Percentiles rank a stretch among this genome's conserved stretches.
Conservation (phyloP, 2,797 vertebrate genomes). For the Pristis pectinata region DNA sequence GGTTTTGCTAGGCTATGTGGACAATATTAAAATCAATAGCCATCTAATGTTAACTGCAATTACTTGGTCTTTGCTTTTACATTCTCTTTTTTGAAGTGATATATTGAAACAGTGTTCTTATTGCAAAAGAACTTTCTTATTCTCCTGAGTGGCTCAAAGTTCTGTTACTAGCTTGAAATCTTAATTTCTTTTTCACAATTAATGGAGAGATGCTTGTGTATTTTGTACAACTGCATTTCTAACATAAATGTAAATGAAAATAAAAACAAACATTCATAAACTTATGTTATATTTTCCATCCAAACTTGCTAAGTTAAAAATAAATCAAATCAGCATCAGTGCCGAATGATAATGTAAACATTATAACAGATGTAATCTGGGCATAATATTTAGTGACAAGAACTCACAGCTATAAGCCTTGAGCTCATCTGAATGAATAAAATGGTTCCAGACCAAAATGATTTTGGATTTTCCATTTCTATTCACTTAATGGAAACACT, state of each 20-base stretch:
- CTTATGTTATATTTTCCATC: too few species aligned
- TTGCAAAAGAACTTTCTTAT: neutral
- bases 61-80: neutral
- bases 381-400: constrained; percentile 29
- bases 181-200: neutral
- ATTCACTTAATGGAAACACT: constrained; percentile 35
- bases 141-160: neutral
- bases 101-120: neutral
- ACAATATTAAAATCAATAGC: neutral
- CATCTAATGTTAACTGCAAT: too few species aligned
- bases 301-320: neutral
- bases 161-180: neutral
- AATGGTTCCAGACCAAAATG: constrained; percentile 29
- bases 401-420: constrained; percentile 30
- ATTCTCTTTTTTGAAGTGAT: neutral
- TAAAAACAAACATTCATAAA: neutral
- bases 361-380: neutral
- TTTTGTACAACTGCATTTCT: neutral
- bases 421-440: constrained; percentile 9
- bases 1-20: constrained; percentile 1
- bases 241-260: neutral
- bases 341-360: neutral
- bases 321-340: neutral
- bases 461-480: neutral
- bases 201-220: neutral